Evolutionary conservation across 1,140 invertebrate genomes (phyloP).

Genomic region (Drosophila oshimai): DNA sequence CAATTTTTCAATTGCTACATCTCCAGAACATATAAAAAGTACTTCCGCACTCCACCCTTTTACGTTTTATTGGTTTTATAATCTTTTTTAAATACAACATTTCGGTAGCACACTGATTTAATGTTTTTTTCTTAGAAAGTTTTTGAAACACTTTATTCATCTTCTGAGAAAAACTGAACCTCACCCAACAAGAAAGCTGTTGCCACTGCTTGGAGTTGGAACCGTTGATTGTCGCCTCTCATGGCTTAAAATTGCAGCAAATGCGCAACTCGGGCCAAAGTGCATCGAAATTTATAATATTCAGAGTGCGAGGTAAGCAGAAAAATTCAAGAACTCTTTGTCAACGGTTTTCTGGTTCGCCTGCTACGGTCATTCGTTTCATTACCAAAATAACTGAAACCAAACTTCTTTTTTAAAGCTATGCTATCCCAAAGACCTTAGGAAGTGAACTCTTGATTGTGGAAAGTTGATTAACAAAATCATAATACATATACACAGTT

Average conservation of each 20-base stretch:
- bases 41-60: too few relatives aligned
- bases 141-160: not conserved
- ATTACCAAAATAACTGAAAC: constrained; percentile 33
- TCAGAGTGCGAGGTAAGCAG: constrained; percentile 49
- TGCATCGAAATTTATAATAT: constrained; percentile 52
- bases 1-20: too few relatives aligned
- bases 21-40: too few relatives aligned
- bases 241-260: constrained; percentile 43
- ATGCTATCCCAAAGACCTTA: constrained; percentile 24
- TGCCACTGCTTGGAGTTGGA: constrained; percentile 36
- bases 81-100: too few relatives aligned
- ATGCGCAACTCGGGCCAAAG: constrained; percentile 38
- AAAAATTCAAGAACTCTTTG: constrained; percentile 55
- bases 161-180: not conserved
- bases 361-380: constrained; percentile 11
- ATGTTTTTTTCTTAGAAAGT: not conserved
- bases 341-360: constrained; percentile 2
- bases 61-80: too few relatives aligned
- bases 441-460: not conserved
- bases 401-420: constrained; percentile 4
- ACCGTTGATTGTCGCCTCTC: constrained; percentile 28
- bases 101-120: too few relatives aligned
- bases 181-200: constrained; percentile 62
- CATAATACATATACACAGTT: too few relatives aligned
- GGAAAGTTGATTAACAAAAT: too few relatives aligned